Evolutionary conservation across 2,797 vertebrate species (phyloP).

Genomic region (Vultur gryphus): DNA sequence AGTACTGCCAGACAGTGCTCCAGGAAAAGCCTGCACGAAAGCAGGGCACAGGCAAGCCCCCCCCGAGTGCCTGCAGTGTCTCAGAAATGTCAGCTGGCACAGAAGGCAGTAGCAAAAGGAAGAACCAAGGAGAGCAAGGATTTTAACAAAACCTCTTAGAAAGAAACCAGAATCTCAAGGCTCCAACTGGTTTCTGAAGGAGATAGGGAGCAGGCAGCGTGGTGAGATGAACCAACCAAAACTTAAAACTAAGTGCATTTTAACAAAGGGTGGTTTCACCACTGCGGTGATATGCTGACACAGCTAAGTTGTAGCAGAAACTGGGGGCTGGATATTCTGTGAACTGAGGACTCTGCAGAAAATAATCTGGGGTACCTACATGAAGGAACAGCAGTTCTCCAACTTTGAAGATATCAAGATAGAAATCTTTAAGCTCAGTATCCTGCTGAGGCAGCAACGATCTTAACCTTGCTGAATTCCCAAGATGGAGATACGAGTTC

Average conservation of each 20-base stretch:
- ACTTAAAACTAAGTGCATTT: neutral
- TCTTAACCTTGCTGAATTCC: neutral
- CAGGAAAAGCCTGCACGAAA: neutral
- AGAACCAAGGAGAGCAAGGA: neutral
- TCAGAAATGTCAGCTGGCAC: neutral
- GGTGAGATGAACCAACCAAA: neutral
- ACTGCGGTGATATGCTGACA: neutral
- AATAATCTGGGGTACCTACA: neutral
- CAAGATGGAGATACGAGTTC: neutral
- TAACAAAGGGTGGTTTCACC: neutral
- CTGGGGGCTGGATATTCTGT: neutral
- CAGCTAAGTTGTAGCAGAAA: neutral
- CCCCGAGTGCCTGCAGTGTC: fast-evolving
- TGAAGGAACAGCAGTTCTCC: neutral
- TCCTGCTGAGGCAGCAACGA: neutral
- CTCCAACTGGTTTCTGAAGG: neutral
- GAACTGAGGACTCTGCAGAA: neutral
- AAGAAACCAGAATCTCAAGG: neutral
- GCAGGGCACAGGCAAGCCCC: neutral
- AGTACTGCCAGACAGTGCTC: neutral
- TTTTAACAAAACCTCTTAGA: neutral
- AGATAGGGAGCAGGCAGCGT: neutral
- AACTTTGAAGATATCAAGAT: neutral
- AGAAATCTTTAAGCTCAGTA: neutral
- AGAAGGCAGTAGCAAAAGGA: neutral